These are phyloP conservation scores for Laothoe populi DNA, from an alignment of 2,888 invertebrate genomes.

Conservation along the genomic window DNA sequence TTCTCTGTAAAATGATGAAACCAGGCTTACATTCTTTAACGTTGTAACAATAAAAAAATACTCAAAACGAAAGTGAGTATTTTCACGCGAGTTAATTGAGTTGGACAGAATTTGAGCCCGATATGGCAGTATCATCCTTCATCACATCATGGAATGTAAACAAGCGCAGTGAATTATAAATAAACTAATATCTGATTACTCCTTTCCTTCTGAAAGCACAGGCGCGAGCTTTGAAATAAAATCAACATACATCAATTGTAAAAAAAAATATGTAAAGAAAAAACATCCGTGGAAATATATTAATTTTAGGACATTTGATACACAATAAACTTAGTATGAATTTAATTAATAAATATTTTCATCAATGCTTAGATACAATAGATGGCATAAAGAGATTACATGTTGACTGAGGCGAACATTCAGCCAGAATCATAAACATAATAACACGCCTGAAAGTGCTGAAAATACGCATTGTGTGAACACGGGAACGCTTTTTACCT, in stretches of 20 bases:
- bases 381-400: background rate
- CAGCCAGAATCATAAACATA: background rate
- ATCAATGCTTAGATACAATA: slow-evolving; percentile 4
- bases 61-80: background rate
- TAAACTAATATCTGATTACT: too few relatives aligned
- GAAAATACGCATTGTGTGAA: slow-evolving; percentile 38
- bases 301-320: too few relatives aligned
- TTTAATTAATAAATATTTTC: background rate
- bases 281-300: too few relatives aligned
- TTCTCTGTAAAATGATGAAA: background rate
- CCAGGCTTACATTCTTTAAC: background rate
- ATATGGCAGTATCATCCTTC: too few relatives aligned
- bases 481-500: slow-evolving; percentile 53
- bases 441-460: background rate
- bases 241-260: too few relatives aligned
- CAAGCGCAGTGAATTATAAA: too few relatives aligned
- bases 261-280: too few relatives aligned
- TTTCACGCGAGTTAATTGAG: too few relatives aligned
- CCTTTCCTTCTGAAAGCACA: too few relatives aligned
- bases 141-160: too few relatives aligned
- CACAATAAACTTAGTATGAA: background rate
- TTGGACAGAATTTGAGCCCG: background rate
- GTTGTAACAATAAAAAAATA: background rate
- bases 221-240: too few relatives aligned
- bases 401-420: background rate